Conservation (phyloP, 1,140 invertebrate genomes). For the Drosophila azteca region DNA sequence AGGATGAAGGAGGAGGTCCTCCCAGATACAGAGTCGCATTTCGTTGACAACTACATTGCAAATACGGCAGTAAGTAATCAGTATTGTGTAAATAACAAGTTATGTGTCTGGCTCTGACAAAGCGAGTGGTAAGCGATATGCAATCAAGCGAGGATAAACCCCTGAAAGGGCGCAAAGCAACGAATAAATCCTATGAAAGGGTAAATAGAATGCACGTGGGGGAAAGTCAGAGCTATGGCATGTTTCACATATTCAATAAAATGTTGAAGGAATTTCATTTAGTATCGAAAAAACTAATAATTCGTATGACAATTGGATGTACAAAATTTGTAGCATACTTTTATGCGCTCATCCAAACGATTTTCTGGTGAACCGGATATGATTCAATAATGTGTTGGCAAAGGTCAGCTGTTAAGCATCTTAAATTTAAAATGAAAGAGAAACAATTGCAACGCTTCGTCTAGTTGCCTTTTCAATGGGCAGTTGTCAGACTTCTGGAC, state of each 20-base stretch:
- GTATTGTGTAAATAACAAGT: constrained; percentile 62
- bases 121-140: constrained; percentile 51
- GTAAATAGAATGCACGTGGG: constrained; percentile 1
- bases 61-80: constrained; percentile 62
- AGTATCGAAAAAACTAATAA: background rate
- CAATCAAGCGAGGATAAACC: constrained; percentile 36
- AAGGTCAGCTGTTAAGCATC: constrained; percentile 45
- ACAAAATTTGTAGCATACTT: constrained; percentile 10
- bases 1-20: no score
- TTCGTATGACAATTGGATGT: background rate
- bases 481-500: constrained; percentile 50
- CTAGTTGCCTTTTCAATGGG: constrained; percentile 51
- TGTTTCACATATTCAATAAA: background rate
- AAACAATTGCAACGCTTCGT: constrained; percentile 35
- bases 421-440: constrained; percentile 25
- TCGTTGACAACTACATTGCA: constrained; percentile 65
- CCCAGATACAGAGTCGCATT: constrained; percentile 43
- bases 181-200: no score
- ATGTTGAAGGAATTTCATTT: no score
- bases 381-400: constrained; percentile 15
- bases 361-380: constrained; percentile 16
- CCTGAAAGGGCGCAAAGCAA: constrained; percentile 8
- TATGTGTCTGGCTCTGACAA: constrained; percentile 52
- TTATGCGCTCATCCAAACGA: background rate
- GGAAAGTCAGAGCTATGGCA: background rate